Evolutionary conservation across 2,797 vertebrate species (phyloP).

Genomic region (Acipenser oxyrinchus): DNA sequence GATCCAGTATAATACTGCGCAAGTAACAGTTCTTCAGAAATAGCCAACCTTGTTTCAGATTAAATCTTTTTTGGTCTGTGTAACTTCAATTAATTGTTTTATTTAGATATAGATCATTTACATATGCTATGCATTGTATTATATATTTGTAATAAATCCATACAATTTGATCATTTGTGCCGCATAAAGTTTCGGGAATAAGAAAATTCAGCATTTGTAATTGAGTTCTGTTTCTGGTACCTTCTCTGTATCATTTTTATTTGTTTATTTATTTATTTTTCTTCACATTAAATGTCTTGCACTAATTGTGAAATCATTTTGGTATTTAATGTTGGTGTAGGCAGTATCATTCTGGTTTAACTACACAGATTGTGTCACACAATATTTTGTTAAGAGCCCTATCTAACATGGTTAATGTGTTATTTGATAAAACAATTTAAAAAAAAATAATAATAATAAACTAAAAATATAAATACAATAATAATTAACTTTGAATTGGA

Average conservation of each 20-base stretch:
- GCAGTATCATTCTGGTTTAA: slow-evolving; percentile 65
- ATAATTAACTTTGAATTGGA: too few relatives aligned
- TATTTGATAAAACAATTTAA: not conserved
- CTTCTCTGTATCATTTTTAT: slow-evolving; percentile 43
- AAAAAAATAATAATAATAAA: not conserved
- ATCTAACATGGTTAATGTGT: not conserved
- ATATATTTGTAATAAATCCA: too few relatives aligned
- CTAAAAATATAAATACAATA: too few relatives aligned
- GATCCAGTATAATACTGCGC: not conserved
- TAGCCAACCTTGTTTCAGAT: not conserved
- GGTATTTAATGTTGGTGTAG: slow-evolving; percentile 44
- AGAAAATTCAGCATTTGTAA: too few relatives aligned
- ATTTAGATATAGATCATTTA: too few relatives aligned
- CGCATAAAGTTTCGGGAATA: too few relatives aligned
- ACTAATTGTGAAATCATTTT: slow-evolving; percentile 40
- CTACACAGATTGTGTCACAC: slow-evolving; percentile 64
- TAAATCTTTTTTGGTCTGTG: not conserved
- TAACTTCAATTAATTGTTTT: too few relatives aligned
- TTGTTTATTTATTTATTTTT: not conserved
- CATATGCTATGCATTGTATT: too few relatives aligned
- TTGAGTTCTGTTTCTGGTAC: slow-evolving; percentile 44
- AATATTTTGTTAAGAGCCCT: slow-evolving; percentile 12
- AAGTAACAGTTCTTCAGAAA: not conserved
- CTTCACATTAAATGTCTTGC: slow-evolving; percentile 50
- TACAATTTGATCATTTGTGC: too few relatives aligned